Base-by-base conservation (phyloP, 2,113 vertebrate genomes). In the Gobius niger region DNA sequence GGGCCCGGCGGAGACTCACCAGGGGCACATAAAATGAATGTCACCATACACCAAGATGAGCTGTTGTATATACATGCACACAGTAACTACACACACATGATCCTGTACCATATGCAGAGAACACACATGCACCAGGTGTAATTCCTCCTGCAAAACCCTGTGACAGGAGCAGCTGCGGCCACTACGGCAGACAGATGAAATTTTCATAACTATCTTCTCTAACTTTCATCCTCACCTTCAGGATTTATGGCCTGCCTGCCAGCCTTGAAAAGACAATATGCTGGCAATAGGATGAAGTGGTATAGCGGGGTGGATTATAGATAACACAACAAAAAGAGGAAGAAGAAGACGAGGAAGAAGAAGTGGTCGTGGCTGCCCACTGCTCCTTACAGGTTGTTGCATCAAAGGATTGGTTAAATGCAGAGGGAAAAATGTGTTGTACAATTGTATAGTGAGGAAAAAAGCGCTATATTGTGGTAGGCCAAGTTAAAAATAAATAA, bases 231-330 rank as follows among this genome's bases (percentile, higher is more conserved):
- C 94, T 96, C 96, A 97, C 95, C 96, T 98, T 98, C 96, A 97
- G 93, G 94, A 97, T 98, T 96, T 98, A 98, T 96, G 96, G 98
- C 94, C 94, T 91, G 93, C 94, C 94, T 93, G 76, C 85, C 92
- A 94, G 95, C 95, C 95, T 97, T 94, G 95, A 96, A 98, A 94
- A 98, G 95, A 98, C 97, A 98, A 97, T 99, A 98, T 98, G 98
- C 95, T 98, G 93, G 94, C 95, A 94, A 95, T 95, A 95, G 97
- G 98, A 97, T 95, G 94, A 97, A 96, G 94, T 95, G 93, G 94
- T 96, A 95, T 96, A 94, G 93, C 92, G 90, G 94, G 94, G 95
- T 96, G 95, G 94, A 94, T 95, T 97, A 95, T 98, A 98, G 98
- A 98, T 96, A 98, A 98, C 95, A 95, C 92, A 91, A 82, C 82